Conservation (phyloP, 2,113 vertebrate species). For the Oxygymnocypris stewartii region DNA sequence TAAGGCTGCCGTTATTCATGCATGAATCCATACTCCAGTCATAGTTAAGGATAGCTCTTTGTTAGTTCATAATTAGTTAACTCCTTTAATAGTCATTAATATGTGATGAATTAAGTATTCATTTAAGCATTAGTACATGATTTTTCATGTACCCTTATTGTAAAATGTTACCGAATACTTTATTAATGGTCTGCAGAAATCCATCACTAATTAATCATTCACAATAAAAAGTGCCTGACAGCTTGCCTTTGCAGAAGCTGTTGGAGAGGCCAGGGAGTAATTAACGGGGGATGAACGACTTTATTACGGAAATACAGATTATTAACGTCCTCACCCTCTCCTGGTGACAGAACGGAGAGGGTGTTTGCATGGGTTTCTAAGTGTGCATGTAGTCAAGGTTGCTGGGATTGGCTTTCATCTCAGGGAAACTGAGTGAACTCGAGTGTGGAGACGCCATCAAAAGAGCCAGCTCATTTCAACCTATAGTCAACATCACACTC, state of each 20-base stretch:
- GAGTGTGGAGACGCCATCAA: conserved; percentile 25
- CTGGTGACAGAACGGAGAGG: conserved; percentile 63
- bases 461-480: conserved; percentile 38
- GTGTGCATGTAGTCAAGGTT: conserved; percentile 16
- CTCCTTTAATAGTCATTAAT: too few relatives aligned
- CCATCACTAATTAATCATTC: conserved; percentile 76
- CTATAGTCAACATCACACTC: conserved; percentile 24
- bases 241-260: conserved; percentile 68
- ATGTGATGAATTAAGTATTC: too few relatives aligned
- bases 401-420: conserved; percentile 38
- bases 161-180: conserved; percentile 40
- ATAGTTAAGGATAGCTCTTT: too few relatives aligned
- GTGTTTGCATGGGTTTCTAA: background rate
- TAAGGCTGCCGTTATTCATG: too few relatives aligned
- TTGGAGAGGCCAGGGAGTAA: conserved; percentile 68
- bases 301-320: conserved; percentile 76
- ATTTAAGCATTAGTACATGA: too few relatives aligned
- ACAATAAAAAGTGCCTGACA: conserved; percentile 67
- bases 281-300: conserved; percentile 70
- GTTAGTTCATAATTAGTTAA: too few relatives aligned
- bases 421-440: conserved; percentile 8
- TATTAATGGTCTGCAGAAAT: conserved; percentile 68
- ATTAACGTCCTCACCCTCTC: conserved; percentile 77
- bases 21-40: too few relatives aligned
- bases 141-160: too few relatives aligned